A percentile compares a stretch with the other conserved stretches of the same genome.
Conservation (phyloP, 2,113 vertebrate genomes). For the Antigone vipio region DNA sequence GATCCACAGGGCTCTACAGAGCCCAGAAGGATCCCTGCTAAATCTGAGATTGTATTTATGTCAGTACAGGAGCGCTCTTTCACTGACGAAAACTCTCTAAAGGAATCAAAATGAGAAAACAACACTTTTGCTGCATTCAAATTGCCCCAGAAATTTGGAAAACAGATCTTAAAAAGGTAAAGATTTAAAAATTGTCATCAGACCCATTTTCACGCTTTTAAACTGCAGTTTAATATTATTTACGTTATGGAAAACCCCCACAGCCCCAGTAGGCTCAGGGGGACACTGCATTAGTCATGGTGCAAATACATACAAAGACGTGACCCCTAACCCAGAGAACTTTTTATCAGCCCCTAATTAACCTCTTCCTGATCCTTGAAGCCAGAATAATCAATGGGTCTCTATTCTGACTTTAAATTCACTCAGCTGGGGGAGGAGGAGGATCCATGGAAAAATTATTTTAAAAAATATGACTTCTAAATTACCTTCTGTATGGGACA, state of each 20-base stretch:
- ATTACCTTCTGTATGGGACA: neutral
- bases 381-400: neutral
- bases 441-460: neutral
- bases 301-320: neutral
- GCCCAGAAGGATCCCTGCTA: neutral
- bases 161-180: neutral
- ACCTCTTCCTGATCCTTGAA: neutral
- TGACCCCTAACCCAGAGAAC: slow-evolving; percentile 20
- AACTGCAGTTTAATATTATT: neutral
- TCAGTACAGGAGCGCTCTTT: neutral
- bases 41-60: neutral
- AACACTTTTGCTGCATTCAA: neutral
- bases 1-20: neutral
- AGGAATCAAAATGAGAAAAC: neutral
- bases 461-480: neutral
- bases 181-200: neutral
- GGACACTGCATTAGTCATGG: neutral
- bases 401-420: slow-evolving; percentile 16
- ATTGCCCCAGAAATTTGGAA: neutral
- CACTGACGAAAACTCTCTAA: neutral
- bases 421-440: neutral
- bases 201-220: neutral
- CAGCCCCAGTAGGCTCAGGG: neutral
- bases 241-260: neutral
- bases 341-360: slow-evolving; percentile 44